Evolutionary conservation across 2,888 invertebrate species (phyloP).

Genomic region (Adelognathus sp.): DNA sequence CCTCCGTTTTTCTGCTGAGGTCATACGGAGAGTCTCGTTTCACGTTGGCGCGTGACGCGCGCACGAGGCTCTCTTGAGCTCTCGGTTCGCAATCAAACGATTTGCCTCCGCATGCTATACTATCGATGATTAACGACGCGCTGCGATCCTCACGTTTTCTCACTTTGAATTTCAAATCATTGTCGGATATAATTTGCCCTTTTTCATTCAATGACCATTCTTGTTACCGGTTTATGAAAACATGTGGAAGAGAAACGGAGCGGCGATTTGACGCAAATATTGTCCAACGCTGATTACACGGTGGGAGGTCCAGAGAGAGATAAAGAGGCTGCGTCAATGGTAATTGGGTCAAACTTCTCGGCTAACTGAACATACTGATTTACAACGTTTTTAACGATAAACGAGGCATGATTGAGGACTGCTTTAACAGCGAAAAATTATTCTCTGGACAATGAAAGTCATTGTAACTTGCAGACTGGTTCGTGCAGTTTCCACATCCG

Average conservation of each 20-base stretch:
- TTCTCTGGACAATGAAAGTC: not conserved
- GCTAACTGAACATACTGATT: not conserved
- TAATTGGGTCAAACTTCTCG: constrained; percentile 24
- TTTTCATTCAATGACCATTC: not conserved
- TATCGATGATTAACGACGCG: constrained; percentile 39
- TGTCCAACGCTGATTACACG: not conserved
- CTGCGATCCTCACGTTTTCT: not conserved
- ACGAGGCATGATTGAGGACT: not conserved
- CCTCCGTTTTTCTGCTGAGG: constrained; percentile 1
- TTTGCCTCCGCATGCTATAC: constrained; percentile 31
- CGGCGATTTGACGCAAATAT: not conserved
- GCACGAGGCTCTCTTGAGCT: constrained; percentile 10
- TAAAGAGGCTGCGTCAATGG: not conserved
- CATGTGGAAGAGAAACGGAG: not conserved
- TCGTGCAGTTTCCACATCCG: not conserved
- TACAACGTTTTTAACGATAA: not conserved
- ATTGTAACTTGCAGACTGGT: not conserved
- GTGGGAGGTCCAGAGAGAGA: constrained; percentile 29
- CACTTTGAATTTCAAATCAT: not conserved
- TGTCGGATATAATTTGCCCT: not conserved
- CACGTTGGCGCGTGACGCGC: constrained; percentile 21
- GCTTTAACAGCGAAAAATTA: not conserved
- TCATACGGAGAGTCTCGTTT: constrained; percentile 16
- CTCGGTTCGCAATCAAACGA: constrained; percentile 40
- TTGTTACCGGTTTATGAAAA: not conserved